phyloP scores from a whole-genome alignment of 1,140 invertebrate species.

The Drosophila lini region DNA sequence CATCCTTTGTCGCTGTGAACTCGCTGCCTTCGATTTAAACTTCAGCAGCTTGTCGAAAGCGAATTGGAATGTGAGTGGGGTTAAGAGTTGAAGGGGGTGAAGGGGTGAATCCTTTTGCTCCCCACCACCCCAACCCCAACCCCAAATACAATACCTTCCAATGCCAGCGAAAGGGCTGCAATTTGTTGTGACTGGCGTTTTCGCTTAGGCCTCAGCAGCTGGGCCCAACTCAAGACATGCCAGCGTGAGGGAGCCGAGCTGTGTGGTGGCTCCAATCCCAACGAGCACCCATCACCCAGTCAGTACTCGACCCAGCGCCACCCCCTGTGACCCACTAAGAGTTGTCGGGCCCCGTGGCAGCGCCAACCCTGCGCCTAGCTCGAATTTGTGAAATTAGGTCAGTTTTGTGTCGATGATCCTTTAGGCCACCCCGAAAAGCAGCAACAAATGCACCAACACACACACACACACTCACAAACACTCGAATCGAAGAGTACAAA shows the following conservation, averaged over 20 bases:
- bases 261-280: constrained; percentile 8
- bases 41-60: constrained; percentile 45
- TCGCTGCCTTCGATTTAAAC: constrained; percentile 54
- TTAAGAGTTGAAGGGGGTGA: background rate
- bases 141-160: constrained; percentile 21
- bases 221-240: constrained; percentile 46
- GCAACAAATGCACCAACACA: constrained; percentile 46
- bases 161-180: constrained; percentile 66
- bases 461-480: constrained; percentile 12
- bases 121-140: background rate
- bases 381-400: constrained; percentile 84
- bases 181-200: constrained; percentile 63
- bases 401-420: constrained; percentile 84
- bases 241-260: constrained; percentile 9
- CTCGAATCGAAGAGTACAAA: constrained; percentile 16
- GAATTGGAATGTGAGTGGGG: constrained; percentile 37
- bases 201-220: constrained; percentile 57
- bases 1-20: constrained; percentile 8
- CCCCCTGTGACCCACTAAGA: constrained; percentile 73
- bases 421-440: constrained; percentile 64
- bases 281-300: constrained; percentile 5
- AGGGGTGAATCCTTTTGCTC: background rate
- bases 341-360: constrained; percentile 49
- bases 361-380: constrained; percentile 71
- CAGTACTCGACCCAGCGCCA: constrained; percentile 18